phyloP scores from a whole-genome alignment of 2,113 vertebrate genomes.

The Strix aluco region DNA sequence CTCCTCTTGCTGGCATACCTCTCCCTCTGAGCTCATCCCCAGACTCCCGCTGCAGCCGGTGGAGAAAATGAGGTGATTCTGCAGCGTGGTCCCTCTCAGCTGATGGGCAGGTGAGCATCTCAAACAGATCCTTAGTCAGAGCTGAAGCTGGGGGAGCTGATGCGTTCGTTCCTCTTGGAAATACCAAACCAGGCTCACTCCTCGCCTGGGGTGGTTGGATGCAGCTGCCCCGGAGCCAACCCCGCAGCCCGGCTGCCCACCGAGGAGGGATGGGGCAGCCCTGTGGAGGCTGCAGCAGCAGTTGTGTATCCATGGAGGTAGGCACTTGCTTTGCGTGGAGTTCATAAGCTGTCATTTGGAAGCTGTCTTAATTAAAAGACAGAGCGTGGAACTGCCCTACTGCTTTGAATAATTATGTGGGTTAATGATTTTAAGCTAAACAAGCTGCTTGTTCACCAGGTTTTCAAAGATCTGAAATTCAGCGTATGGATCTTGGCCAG shows the following conservation, averaged over 20 bases:
- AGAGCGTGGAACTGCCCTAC: not conserved
- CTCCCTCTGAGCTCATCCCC: not conserved
- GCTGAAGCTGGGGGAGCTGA: not conserved
- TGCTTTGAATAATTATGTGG: not conserved
- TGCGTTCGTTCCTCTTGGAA: not conserved
- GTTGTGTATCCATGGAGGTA: fast-evolving
- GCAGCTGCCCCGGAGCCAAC: not conserved
- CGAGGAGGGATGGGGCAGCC: not conserved
- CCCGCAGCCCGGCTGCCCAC: fast-evolving
- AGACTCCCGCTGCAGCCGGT: not conserved
- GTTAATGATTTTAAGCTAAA: not conserved
- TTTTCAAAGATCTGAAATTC: not conserved
- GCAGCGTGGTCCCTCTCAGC: not conserved
- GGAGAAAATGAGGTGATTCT: not conserved
- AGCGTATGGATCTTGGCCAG: not conserved
- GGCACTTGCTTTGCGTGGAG: not conserved
- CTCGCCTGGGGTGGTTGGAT: fast-evolving
- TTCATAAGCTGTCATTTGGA: not conserved
- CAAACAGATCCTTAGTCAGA: not conserved
- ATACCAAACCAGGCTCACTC: not conserved
- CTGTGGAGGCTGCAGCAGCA: not conserved
- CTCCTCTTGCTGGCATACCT: not conserved
- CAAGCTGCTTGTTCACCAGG: not conserved
- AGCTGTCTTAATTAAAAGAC: not conserved
- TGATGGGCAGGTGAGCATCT: not conserved